Percentiles rank a stretch among this genome's conserved stretches.
These are phyloP conservation scores for Acrobeloides nanus DNA, from an alignment of 2,888 invertebrate genomes.

Conservation along the genomic window DNA sequence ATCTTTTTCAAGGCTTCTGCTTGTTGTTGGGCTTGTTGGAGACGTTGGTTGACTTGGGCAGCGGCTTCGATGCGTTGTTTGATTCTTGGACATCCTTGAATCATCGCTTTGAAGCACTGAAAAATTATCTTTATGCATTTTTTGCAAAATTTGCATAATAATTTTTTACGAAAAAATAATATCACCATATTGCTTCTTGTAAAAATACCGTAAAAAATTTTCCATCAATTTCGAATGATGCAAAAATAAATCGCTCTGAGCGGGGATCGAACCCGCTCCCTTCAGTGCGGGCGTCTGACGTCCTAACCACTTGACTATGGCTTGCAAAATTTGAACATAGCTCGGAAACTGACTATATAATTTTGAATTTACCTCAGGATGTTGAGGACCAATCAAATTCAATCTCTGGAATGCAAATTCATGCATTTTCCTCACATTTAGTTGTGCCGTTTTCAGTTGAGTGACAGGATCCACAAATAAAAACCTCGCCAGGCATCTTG, in stretches of 20 bases:
- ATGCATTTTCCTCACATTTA: conserved; percentile 61
- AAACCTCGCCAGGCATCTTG: conserved; percentile 81
- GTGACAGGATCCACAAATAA: conserved; percentile 62
- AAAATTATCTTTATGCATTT: neutral
- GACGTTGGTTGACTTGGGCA: conserved; percentile 13
- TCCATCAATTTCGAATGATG: too few species aligned
- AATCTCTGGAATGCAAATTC: conserved; percentile 82
- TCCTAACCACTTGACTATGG: too few species aligned
- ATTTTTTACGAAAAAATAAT: too few species aligned
- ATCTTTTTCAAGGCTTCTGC: conserved; percentile 8
- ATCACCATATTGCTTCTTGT: too few species aligned
- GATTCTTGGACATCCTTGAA: conserved; percentile 16
- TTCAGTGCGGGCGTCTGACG: too few species aligned
- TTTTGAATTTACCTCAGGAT: conserved; percentile 35
- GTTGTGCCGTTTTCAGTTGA: conserved; percentile 55
- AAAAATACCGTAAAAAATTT: too few species aligned
- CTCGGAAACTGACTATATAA: neutral
- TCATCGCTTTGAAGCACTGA: conserved; percentile 16
- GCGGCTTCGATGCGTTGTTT: conserved; percentile 19
- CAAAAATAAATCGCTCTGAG: too few species aligned
- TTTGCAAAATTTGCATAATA: too few species aligned
- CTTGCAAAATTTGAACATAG: too few species aligned
- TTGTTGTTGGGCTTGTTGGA: conserved; percentile 10
- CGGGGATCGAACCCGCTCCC: too few species aligned
- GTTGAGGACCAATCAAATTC: conserved; percentile 69